Evolutionary conservation across 1,140 invertebrate genomes (phyloP), one percentile per base, ranked within the genome.

Genomic region (Chironomus striatipennis): DNA sequence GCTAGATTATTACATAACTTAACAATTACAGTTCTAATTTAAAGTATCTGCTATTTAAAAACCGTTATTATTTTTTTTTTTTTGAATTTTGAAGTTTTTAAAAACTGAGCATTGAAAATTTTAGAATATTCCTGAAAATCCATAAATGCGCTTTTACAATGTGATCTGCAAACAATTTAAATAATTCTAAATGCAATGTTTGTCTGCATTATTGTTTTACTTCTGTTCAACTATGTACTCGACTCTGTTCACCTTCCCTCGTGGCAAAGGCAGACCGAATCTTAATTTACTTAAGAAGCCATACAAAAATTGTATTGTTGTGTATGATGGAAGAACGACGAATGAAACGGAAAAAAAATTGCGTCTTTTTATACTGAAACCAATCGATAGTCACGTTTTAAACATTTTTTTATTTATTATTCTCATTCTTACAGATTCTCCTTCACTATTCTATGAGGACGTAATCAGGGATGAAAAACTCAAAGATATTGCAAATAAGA

Each of bases 401-500:
- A 42, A 9, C 21, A 47, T 74, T 42, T 42, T 74, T 43, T 42
- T 24, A 34, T 73, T 70, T 21, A 21, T 43, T 15, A 17, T 12
- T 74, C 4, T 74, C 74, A 70, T 34, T 72, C n/a, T 65, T 67
- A 34, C 73, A 74, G 73, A 42, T 18, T 47, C 73, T 43, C 24
- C 24, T 18, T 42, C 24, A 15, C 18, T 74, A 8, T 43, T 43
- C 73, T 47, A 43, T 20, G 73, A 74, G 20, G 73, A 74, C n/a
- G 73, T 24, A 43, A 43, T 74, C 34, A 42, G 73, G 34, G 73
- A 74, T 21, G 73, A 74, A 47, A 74, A 74, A 18, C 43, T 74
- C 20, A 74, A 74, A 74, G 73, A 74, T 74, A 74, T 74, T 57
- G 73, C 73, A 47, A 74, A 74, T 43, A 81, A 82, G 74, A 79